Conservation (phyloP, 2,113 vertebrate genomes). For the Labeo rohita region DNA sequence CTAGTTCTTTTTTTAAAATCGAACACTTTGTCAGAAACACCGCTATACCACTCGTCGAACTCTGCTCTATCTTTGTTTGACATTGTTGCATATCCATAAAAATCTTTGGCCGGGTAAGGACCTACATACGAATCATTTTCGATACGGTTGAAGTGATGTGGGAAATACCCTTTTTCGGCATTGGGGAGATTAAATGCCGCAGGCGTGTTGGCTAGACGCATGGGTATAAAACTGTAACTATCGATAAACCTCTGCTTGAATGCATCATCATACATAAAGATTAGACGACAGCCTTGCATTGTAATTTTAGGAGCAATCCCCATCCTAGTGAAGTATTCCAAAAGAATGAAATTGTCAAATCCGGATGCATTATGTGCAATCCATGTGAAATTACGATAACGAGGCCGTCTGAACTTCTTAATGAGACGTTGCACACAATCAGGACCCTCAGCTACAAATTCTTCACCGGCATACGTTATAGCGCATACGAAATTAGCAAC, state of each 20-base stretch:
- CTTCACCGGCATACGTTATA: background rate
- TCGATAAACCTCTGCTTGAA: background rate
- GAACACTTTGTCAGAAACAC: background rate
- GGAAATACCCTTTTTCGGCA: background rate
- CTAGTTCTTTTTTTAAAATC: conserved; percentile 18
- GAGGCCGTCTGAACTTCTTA: background rate
- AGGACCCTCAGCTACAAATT: background rate
- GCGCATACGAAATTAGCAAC: background rate
- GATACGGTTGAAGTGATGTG: background rate
- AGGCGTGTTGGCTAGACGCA: background rate
- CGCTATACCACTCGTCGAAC: background rate
- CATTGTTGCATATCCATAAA: conserved; percentile 19
- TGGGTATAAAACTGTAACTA: background rate
- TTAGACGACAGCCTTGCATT: background rate
- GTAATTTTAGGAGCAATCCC: background rate
- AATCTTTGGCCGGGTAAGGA: conserved; percentile 9
- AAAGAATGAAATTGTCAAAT: conserved; percentile 1
- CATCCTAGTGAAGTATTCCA: background rate
- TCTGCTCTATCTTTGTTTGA: background rate
- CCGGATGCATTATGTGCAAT: background rate
- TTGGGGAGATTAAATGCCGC: background rate
- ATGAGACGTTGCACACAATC: background rate
- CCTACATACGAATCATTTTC: background rate
- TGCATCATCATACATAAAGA: background rate
- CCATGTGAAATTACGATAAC: background rate